Base-by-base conservation (phyloP, 2,797 vertebrate species). In the Lacerta agilis region DNA sequence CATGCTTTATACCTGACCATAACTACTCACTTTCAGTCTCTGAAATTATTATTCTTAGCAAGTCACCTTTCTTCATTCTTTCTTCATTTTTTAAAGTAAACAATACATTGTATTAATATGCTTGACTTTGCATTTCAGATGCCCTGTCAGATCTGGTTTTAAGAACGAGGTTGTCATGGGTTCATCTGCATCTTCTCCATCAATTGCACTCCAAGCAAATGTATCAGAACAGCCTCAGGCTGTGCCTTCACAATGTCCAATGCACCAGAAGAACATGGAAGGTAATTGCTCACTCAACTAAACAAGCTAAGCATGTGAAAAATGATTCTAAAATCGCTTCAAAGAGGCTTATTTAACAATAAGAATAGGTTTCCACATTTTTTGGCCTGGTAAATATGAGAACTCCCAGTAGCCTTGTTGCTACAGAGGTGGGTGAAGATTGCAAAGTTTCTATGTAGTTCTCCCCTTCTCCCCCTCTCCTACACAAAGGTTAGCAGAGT, bases 231-330 rank as follows among this genome's bases (percentile, higher is more conserved):
- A 89, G 0, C 69, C 83, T 1, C 88, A 89, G 5, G 8, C 77
- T 0, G 95, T 97, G 0, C 96, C 97, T 15, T 96, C 97, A 49
- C 96, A 95, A 81, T 98, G 97, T 69, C 98, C 98, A 0, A 97
- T 98, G 97, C 98, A 98, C 72, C 96, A 97, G 85, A 93, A 94
- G 8, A 91, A 97, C 66, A 89, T 18, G 58, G 94, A 91, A 3
- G 96, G 97, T 97, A 95, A 91, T 36, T 6, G 1, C 9, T 45
- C 15, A 75, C n/a, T 6, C 2, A 3, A 25, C 3, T 18, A 2
- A 66, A 29, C 84, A 33, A 10, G 18, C 0, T 27, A 55, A 20
- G 0, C 0, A 0, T 9, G 0, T 17, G 75, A 87, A 66, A 29
- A 2, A 3, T 8, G 5, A 5, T 41, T 49, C 6, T 71, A 45